Evolutionary conservation across 2,113 vertebrate genomes (phyloP).

Genomic region (Sebastes fasciatus): DNA sequence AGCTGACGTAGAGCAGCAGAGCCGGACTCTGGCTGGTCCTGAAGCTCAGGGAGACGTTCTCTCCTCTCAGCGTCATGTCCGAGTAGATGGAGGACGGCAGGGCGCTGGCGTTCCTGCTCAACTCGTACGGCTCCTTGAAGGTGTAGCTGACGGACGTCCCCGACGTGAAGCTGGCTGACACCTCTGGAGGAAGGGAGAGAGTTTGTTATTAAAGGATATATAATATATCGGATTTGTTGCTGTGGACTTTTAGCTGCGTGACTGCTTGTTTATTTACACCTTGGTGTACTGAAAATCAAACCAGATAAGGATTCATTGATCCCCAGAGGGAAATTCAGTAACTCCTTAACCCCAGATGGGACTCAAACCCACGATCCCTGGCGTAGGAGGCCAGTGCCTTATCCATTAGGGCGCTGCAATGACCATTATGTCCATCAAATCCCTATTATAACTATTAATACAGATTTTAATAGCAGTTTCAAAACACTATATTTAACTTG

Average conservation of each 20-base stretch:
- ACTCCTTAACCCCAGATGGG: slow-evolving; percentile 68
- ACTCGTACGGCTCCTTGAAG: slow-evolving; percentile 90
- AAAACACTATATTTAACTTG: neutral
- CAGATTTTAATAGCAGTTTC: neutral
- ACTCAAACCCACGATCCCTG: slow-evolving; percentile 77
- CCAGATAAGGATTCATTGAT: neutral
- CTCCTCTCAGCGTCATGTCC: slow-evolving; percentile 86
- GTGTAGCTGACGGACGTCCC: slow-evolving; percentile 89
- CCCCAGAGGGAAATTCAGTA: too few species aligned
- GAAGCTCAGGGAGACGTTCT: slow-evolving; percentile 89
- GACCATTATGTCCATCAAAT: neutral
- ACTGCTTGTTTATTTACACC: too few species aligned
- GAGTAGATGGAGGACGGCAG: slow-evolving; percentile 89
- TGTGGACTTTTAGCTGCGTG: too few species aligned
- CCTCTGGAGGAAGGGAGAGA: slow-evolving; percentile 79
- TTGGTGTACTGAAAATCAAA: neutral
- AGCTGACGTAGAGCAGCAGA: slow-evolving; percentile 88
- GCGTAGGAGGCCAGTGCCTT: slow-evolving; percentile 80
- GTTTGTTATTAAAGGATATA: too few species aligned
- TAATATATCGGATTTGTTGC: too few species aligned
- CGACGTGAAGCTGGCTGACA: slow-evolving; percentile 90
- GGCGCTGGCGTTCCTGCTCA: slow-evolving; percentile 87
- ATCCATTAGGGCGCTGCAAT: slow-evolving; percentile 76
- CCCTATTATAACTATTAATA: neutral
- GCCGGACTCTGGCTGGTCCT: slow-evolving; percentile 88